Evolutionary conservation across 2,797 vertebrate genomes (phyloP), one percentile per base, ranked within the genome.

Genomic region (Crocidura indochinensis): DNA sequence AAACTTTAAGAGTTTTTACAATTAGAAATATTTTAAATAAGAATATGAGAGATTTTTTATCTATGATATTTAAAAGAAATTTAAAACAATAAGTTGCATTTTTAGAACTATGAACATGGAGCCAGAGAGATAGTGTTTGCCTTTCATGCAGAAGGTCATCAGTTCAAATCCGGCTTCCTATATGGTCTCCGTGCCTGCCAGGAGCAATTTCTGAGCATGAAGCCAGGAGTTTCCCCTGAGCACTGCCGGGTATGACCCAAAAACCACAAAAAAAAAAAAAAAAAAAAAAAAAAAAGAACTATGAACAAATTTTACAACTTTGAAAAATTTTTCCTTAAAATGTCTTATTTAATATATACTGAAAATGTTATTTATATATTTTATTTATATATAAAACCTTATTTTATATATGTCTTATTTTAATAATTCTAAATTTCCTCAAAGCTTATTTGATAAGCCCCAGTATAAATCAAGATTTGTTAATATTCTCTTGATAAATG

Each of bases 301-400:
- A 10, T 74, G 38, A 22, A 69, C 4, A 75, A 27, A 46, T 72
- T 38, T 38, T 74, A 69, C 11, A 53, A 65, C 20, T 69, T 46
- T 89, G 24, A 94, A 91, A 53, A 95, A 88, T 69, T 20, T 27
- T 78, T 90, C 84, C 78, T 86, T 91, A 27, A 91, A 94, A 93
- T 91, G 68, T 67, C 68, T 92, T 22, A 71, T 81, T 77, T 92
- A 85, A 29, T 73, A 51, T 49, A 3, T 17, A 17, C 11, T 17
- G 38, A 38, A 38, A 38, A 38, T 38, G 38, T 38, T 38, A 38
- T 38, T 5, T 38, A 38, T 38, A 38, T 5, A 38, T 38, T 38
- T 38, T 38, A 38, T 69, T 20, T 27, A 75, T 90, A 86, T 79
- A 84, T 91, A 27, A 91, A 94, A 93, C 90, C 68, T 92, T 22